Evolutionary conservation across 1,140 invertebrate species (phyloP), one percentile per base, ranked within the genome.

Genomic region (Ditylenchus dipsaci): DNA sequence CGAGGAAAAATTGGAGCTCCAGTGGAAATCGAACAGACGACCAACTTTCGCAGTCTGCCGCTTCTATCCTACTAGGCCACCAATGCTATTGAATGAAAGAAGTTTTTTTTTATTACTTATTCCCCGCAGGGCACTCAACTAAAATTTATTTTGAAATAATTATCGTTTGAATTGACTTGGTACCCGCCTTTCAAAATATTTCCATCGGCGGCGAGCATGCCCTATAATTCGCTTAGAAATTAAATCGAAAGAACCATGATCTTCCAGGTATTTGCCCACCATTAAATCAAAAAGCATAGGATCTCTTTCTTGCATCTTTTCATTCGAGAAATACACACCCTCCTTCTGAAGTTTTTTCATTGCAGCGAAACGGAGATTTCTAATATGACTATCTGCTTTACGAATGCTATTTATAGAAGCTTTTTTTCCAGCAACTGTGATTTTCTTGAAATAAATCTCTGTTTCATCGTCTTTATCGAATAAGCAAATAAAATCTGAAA

Each of bases 291-390:
- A 95, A 0, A 95, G 82, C 62, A 91, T 86, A 0, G 92, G 92
- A 84, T 92, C 91, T 72, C 93, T 84, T 74, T 88, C 89, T 87
- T 91, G 91, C 92, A 95, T 95, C 87, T 92, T 90, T 67, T 87
- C 88, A 82, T 94, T 91, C 83, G 89, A 90, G 77, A 95, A 95
- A 84, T 95, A 95, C 27, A 87, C 85, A 45, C 89, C 87, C 67
- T 89, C 86, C 26, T 84, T 79, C 47, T 91, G 84, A 47, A 95
- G 82, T 76, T 88, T 86, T 74, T 90, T 88, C 78, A 95, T 84
- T 11, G 91, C 92, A 80, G 89, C 87, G 83, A 88, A 95, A 57
- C 92, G 85, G 73, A 91, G 85, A 83, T 94, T 93, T 86, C 87
- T 0, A 13, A 29, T 26, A 66, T 64, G 49, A 15, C 49, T 19